Evolutionary conservation across 2,113 vertebrate species (phyloP).

Genomic region (Caracal caracal): DNA sequence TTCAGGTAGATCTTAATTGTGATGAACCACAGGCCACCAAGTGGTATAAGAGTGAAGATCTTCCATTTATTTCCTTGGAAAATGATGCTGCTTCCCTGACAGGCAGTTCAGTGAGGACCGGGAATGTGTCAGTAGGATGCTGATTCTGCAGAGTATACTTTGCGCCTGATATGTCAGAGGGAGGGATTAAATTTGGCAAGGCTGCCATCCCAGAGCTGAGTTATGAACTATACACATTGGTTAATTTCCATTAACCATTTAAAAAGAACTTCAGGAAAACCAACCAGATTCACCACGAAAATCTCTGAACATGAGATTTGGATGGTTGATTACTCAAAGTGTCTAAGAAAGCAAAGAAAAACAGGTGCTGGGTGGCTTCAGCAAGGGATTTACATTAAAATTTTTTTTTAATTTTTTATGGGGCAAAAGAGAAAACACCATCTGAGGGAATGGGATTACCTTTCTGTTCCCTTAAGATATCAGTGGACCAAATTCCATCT

Average conservation of each 20-base stretch:
- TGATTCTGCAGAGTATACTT: neutral
- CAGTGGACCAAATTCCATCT: conserved; percentile 75
- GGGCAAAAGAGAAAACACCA: neutral
- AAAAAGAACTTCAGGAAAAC: neutral
- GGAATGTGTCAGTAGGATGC: neutral
- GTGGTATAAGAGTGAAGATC: neutral
- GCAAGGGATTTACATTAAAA: neutral
- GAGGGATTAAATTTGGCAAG: neutral
- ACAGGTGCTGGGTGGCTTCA: neutral
- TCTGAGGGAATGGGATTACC: conserved; percentile 62
- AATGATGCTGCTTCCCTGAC: neutral
- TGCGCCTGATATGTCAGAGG: neutral
- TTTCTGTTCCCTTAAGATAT: conserved; percentile 76
- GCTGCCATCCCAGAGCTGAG: neutral
- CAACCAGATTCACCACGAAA: neutral
- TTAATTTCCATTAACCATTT: neutral
- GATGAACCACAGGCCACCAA: neutral
- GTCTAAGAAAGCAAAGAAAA: conserved; percentile 20
- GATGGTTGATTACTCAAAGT: neutral
- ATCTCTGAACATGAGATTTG: neutral
- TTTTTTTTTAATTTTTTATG: neutral
- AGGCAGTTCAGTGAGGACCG: neutral
- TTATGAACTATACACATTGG: neutral
- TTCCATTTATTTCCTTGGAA: neutral
- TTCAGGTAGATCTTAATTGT: neutral